Conservation (phyloP, 2,797 vertebrate genomes). For the Hoplostethus atlanticus region DNA sequence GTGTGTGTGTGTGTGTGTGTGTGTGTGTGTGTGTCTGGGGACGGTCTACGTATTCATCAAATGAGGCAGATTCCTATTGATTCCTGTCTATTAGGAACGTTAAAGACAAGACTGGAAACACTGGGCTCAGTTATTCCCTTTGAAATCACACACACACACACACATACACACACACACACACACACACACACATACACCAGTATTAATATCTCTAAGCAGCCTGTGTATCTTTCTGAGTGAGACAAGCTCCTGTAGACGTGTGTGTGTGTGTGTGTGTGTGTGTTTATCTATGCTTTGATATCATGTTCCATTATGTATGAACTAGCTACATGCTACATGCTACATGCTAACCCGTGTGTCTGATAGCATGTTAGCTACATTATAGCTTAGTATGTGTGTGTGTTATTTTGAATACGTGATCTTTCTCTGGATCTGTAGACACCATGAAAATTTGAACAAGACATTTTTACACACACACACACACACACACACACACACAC, state of each 20-base stretch:
- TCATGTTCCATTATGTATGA: no score
- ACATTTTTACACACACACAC: constrained; percentile 2
- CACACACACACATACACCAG: not conserved
- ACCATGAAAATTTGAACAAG: not conserved
- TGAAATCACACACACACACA: constrained; percentile 14
- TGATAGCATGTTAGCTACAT: no score
- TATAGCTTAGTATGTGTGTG: not conserved
- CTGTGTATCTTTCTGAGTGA: no score
- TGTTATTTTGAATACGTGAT: not conserved
- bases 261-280: not conserved
- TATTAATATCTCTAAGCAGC: no score
- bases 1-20: constrained; percentile 18
- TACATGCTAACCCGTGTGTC: no score
- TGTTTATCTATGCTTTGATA: not conserved
- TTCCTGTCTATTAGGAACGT: constrained; percentile 45
- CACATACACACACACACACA: constrained; percentile 11
- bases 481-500: constrained; percentile 1
- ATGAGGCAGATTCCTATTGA: constrained; percentile 61
- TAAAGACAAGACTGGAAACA: constrained; percentile 44
- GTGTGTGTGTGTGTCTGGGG: constrained; percentile 39
- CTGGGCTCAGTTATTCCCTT: constrained; percentile 18
- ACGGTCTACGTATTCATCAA: constrained; percentile 58
- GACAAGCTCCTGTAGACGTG: no score
- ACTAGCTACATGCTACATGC: no score
- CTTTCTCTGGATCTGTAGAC: constrained; percentile 16